Evolutionary conservation across 1,140 invertebrate genomes (phyloP).

Genomic region (Euura saliciscinereae): DNA sequence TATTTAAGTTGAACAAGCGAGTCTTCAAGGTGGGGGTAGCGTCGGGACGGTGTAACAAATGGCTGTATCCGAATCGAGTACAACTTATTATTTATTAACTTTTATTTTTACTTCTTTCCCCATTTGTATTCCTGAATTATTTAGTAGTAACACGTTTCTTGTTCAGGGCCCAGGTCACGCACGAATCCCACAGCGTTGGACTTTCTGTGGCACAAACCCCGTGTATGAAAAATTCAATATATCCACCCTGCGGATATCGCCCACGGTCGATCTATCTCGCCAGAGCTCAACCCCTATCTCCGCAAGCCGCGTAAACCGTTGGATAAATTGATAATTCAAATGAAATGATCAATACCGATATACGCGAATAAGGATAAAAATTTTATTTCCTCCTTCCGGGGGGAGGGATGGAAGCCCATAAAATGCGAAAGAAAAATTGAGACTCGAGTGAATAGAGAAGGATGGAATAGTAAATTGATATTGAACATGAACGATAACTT

Average conservation of each 20-base stretch:
- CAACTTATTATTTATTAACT: not conserved
- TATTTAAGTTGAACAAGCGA: no score
- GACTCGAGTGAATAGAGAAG: not conserved
- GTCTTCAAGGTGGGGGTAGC: no score
- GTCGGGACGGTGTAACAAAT: no score
- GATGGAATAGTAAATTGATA: not conserved
- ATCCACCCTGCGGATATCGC: not conserved
- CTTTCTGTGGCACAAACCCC: not conserved
- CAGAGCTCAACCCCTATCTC: no score
- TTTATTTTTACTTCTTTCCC: conserved; percentile 1
- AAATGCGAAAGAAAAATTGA: not conserved
- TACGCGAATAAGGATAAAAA: not conserved
- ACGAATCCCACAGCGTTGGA: not conserved
- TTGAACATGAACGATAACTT: no score
- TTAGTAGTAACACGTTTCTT: not conserved
- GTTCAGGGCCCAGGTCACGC: not conserved
- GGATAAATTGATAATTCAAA: not conserved
- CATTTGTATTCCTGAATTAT: not conserved
- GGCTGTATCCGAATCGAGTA: no score
- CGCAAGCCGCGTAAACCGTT: not conserved
- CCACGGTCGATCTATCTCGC: not conserved
- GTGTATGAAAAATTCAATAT: not conserved
- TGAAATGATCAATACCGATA: conserved; percentile 1
- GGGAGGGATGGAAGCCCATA: not conserved
- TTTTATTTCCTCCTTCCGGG: not conserved